Evolutionary conservation across 1,140 invertebrate species (phyloP).

Genomic region (Notospermus geniculatus): DNA sequence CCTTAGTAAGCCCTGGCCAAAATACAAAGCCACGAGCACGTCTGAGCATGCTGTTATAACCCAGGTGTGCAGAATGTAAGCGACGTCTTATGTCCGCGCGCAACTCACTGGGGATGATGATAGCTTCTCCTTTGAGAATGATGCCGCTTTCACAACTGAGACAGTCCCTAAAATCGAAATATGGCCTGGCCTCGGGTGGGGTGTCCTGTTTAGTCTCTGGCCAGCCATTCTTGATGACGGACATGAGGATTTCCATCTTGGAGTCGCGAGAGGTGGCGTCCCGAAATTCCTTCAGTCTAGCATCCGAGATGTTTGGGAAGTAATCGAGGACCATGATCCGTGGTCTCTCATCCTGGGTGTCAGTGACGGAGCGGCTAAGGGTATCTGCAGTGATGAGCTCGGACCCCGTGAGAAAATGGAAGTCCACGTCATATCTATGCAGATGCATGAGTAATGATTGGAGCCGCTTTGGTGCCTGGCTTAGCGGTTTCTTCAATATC

Average conservation of each 20-base stretch:
- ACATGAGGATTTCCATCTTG: conserved; percentile 9
- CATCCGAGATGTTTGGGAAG: conserved; percentile 13
- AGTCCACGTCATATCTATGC: conserved; percentile 48
- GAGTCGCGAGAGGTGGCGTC: conserved; percentile 10
- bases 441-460: conserved; percentile 51
- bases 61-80: conserved; percentile 44
- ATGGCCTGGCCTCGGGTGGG: conserved; percentile 10
- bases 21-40: conserved; percentile 30
- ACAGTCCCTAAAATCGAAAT: conserved; percentile 28
- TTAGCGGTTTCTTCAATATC: conserved; percentile 50
- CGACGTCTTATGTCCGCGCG: conserved; percentile 35
- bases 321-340: not conserved
- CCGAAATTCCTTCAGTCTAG: conserved; percentile 15
- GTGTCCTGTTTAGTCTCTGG: conserved; percentile 14
- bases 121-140: conserved; percentile 34
- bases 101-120: conserved; percentile 37
- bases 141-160: conserved; percentile 32
- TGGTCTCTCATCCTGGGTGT: not conserved
- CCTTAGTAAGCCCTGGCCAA: conserved; percentile 32
- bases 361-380: conserved; percentile 22
- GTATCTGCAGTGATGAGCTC: conserved; percentile 52
- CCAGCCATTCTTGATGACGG: conserved; percentile 19
- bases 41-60: conserved; percentile 25
- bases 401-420: conserved; percentile 43
- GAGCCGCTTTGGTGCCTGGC: conserved; percentile 34